Evolutionary conservation across 1,140 invertebrate genomes (phyloP).

Genomic region (Bradysia coprophila): DNA sequence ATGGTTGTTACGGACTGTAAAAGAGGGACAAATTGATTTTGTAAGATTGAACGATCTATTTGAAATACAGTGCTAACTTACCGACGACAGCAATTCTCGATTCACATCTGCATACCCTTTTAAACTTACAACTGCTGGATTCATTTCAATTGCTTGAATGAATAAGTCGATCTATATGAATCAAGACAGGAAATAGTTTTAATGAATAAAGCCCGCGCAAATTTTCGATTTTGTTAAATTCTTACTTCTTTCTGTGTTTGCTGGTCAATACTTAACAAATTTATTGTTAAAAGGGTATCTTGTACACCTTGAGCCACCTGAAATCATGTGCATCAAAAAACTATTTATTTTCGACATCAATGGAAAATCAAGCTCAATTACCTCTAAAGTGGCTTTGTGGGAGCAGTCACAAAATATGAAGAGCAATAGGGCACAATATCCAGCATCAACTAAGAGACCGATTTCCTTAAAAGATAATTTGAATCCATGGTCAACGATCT

Average conservation of each 20-base stretch:
- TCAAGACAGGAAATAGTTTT: no score
- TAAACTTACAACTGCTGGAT: conserved; percentile 36
- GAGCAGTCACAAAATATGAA: conserved; percentile 39
- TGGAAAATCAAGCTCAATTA: no score
- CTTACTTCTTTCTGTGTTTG: conserved; percentile 31
- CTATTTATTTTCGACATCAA: no score
- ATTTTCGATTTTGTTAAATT: no score
- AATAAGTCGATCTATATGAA: conserved; percentile 33
- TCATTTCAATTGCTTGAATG: conserved; percentile 39
- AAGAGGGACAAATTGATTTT: neutral
- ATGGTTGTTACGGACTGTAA: conserved; percentile 34
- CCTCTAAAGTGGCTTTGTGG: conserved; percentile 33
- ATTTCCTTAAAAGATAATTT: conserved; percentile 38
- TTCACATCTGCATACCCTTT: conserved; percentile 37
- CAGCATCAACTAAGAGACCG: conserved; percentile 34
- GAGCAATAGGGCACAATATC: conserved; percentile 32
- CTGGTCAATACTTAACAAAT: conserved; percentile 28
- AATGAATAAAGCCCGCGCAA: no score
- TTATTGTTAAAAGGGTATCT: conserved; percentile 29
- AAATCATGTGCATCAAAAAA: no score
- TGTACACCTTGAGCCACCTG: conserved; percentile 33
- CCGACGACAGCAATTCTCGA: conserved; percentile 33
- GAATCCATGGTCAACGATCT: conserved; percentile 37
- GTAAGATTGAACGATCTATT: neutral
- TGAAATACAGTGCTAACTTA: conserved; percentile 14